Evolutionary conservation across 2,113 vertebrate genomes (phyloP), one percentile per base, ranked within the genome.

Genomic region (Brachyhypopomus occidentalis): DNA sequence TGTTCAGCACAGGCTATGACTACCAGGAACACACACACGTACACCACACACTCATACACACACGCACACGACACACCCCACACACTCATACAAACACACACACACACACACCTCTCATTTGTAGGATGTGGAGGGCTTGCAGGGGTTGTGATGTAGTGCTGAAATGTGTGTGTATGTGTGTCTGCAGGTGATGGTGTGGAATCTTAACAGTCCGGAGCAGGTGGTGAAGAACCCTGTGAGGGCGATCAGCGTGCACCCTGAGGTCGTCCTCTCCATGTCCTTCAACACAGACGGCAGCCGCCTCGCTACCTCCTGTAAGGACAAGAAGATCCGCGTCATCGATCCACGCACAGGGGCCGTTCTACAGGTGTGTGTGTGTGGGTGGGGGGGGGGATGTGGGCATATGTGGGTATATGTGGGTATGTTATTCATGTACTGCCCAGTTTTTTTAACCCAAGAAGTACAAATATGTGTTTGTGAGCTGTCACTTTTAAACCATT

Each of bases 241-340:
- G 1, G 59, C 80, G 27, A 84, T 86, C 45, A 79, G 77, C 19
- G 17, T 86, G 9, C 85, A 86, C 60, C 30, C 91, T 0, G 96
- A 98, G 9, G 94, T 97, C 82, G 92, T 98, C 80, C 93, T 98
- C 16, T 98, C 96, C 23, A 95, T 96, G 92, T 96, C 96, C 30
- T 98, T 99, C 89, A 99, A 95, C 89, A 92, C 86, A 1, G 93
- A 97, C 0, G 98, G 98, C 83, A 97, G 96, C 88, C 89, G 94
- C 27, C 86, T 99, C 60, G 96, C 95, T 14, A 95, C 96, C 5
- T 85, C 95, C 27, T 97, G 96, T 85, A 96, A 93, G 84, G 97
- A 98, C 90, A 94, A 90, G 84, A 96, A 94, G 78, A 91, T 99
- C 82, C 89, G 96, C 25, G 74, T 99, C 67, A 86, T 99, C 9